Evolutionary conservation across 2,797 vertebrate genomes (phyloP), one percentile per base, ranked within the genome.

Genomic region (Falco naumanni): DNA sequence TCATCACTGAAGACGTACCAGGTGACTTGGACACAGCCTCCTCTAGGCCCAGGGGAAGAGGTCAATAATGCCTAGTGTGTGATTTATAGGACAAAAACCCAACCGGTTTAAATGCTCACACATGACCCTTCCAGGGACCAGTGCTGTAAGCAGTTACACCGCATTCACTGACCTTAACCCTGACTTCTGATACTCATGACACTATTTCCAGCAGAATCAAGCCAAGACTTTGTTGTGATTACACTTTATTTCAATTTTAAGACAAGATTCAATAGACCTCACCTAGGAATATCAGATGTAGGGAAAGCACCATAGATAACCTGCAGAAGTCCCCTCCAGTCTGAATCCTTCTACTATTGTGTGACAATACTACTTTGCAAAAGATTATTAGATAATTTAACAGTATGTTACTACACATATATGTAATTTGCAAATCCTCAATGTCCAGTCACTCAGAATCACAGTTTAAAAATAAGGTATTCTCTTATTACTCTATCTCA

Each of bases 41-140:
- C 21, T 47, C 61, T 5, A 53, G 22, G 45, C n/a, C 7, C 4
- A 31, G 47, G 9, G 43, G 43, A 63, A 28, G 45, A 60, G 16
- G 11, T 26, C 90, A 43, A 21, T 22, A 56, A 28, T 2, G 10
- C 3, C 20, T n/a, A 26, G 1, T 4, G 25, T 34, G 51, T 11
- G 39, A 72, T 7, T 61, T 48, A 59, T 2, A 63, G 10, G 5
- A 33, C 24, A 25, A 66, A 90, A 29, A 19, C 51, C 6, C 4
- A 2, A 14, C 18, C 1, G 43, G 43, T 8, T 51, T 5, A 51
- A 16, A 65, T 34, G 31, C 6, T 47, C 8, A 24, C 0, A 2
- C 18, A 6, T 8, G 16, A 14, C 12, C 3, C 29, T 64, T 33
- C 8, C 39, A 34, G n/a, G 4, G 33, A 41, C 8, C 70, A 63